Evolutionary conservation across 2,113 vertebrate genomes (phyloP), one percentile per base, ranked within the genome.

Genomic region (Urocynchramus pylzowi): DNA sequence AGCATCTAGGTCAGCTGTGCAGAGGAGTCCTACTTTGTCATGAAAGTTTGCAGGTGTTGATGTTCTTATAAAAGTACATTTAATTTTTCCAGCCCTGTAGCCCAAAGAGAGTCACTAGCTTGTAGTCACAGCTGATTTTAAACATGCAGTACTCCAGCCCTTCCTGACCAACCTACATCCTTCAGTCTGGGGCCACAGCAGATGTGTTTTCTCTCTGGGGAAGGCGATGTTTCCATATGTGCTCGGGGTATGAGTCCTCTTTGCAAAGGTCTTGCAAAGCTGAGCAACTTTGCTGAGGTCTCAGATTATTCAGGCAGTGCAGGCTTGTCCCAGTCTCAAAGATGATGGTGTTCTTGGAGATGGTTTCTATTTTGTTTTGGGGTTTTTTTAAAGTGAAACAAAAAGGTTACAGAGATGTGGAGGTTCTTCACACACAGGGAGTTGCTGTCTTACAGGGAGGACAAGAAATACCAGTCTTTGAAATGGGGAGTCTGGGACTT

Each of bases 261-360:
- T 60, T 24, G 10, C 22, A 4, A 3, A 76, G 11, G 21, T 71
- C 53, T 82, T 85, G 61, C 13, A 35, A 73, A 87, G 21, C 57
- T 50, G 35, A 74, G 16, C 26, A 42, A 27, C 18, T 42, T 74
- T 4, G 6, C 6, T 41, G 56, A 82, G 17, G 24, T 80, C n/a
- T 87, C 0, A 0, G 26, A 9, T 84, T 87, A 44, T 87, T 82
- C 60, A 15, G 44, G 26, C 26, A 53, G 16, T 2, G 1, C 23
- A 68, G 19, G 10, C 27, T 59, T 83, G 47, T 67, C 22, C 17
- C 23, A 26, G 13, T 21, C 60, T 90, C 39, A 41, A 19, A 89
- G 37, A 8, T 30, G 45, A 7, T 26, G 12, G 11, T 26, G 13
- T 60, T 67, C 53, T 42, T 28, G 17, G 64, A 50, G 23, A 22